Evolutionary conservation across 2,113 vertebrate genomes (phyloP).

Genomic region (Glaucidium brasilianum): DNA sequence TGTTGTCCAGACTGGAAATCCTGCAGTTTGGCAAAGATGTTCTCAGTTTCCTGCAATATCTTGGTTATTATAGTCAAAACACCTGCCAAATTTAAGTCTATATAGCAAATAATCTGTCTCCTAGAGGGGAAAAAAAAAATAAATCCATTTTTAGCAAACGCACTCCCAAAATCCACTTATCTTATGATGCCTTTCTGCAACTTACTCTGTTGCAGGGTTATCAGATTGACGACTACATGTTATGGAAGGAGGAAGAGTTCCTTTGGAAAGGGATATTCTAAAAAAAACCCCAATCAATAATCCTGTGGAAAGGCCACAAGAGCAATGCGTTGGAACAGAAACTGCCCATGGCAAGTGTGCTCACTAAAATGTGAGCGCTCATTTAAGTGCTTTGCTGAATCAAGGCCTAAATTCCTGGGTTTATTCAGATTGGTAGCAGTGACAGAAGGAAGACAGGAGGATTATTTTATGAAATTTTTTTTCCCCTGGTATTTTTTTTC

Average conservation of each 20-base stretch:
- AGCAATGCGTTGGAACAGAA: not conserved
- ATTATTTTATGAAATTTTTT: not conserved
- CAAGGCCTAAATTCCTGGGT: slow-evolving; percentile 8
- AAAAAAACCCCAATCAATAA: not conserved
- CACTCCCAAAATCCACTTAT: not conserved
- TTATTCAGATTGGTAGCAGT: not conserved
- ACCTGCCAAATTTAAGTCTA: not conserved
- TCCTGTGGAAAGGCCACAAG: not conserved
- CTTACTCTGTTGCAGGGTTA: not conserved
- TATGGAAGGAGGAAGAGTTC: not conserved
- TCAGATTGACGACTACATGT: not conserved
- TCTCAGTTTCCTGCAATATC: not conserved
- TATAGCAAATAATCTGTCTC: not conserved
- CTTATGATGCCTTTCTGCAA: not conserved
- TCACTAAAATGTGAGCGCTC: not conserved
- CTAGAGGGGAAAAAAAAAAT: not conserved
- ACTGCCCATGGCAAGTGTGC: not conserved
- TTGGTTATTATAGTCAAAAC: not conserved
- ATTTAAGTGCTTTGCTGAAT: slow-evolving; percentile 13
- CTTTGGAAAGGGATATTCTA: not conserved
- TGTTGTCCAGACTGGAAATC: not conserved
- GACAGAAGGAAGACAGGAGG: not conserved
- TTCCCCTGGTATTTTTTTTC: not conserved
- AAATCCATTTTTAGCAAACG: accelerated
- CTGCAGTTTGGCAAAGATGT: not conserved